These are phyloP conservation scores for Papilio protenor DNA, from an alignment of 2,888 invertebrate species.

Conservation along the genomic window DNA sequence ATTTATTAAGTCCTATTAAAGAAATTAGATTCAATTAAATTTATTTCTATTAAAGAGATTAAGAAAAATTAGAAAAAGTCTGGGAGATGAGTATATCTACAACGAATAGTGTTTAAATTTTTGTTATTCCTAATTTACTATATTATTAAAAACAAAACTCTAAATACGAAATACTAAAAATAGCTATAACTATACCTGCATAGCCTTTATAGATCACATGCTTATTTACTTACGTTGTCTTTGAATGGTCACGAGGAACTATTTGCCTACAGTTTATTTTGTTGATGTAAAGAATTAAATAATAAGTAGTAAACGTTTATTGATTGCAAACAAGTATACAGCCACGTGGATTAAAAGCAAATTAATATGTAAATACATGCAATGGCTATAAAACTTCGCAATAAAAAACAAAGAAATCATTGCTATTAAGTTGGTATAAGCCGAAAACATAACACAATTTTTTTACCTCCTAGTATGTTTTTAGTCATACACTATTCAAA, in stretches of 20 bases:
- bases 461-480: background rate
- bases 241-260: slow-evolving; percentile 1
- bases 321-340: background rate
- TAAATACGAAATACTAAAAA: too few species aligned
- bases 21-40: too few species aligned
- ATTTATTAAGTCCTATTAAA: too few species aligned
- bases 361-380: background rate
- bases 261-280: background rate
- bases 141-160: background rate
- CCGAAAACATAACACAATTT: background rate
- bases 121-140: too few species aligned
- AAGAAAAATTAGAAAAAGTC: too few species aligned
- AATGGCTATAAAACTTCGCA: background rate
- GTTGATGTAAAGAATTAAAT: background rate
- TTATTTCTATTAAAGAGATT: too few species aligned
- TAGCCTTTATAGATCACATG: slow-evolving; percentile 1
- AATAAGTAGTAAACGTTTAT: background rate
- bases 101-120: too few species aligned
- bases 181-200: background rate
- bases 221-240: background rate
- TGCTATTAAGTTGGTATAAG: too few species aligned
- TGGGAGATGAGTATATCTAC: too few species aligned
- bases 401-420: too few species aligned
- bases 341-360: background rate
- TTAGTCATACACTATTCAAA: too few species aligned